Conservation (phyloP, 2,113 vertebrate species). For the Microtus montanus region DNA sequence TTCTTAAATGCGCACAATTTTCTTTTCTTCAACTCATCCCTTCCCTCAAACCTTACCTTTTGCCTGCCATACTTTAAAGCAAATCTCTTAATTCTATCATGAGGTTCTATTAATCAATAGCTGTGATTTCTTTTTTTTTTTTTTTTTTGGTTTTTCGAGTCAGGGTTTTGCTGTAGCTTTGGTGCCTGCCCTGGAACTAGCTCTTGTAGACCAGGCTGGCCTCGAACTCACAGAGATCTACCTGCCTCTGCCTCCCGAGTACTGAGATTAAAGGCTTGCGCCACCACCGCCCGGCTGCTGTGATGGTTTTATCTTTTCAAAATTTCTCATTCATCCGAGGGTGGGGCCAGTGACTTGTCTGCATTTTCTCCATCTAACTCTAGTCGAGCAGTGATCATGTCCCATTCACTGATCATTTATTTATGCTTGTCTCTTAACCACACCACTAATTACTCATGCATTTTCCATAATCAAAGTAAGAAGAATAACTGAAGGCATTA, state of each 20-base stretch:
- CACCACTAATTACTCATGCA: background rate
- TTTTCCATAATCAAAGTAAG: background rate
- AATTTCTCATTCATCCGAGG: background rate
- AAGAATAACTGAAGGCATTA: conserved; percentile 25
- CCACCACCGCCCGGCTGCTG: background rate
- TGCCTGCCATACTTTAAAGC: background rate
- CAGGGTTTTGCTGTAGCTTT: no score
- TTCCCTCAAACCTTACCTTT: background rate
- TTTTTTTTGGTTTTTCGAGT: no score
- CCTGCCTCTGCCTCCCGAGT: no score
- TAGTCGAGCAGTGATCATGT: background rate
- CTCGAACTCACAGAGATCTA: no score
- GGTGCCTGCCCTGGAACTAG: no score
- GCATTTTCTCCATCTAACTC: background rate
- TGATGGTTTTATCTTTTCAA: background rate
- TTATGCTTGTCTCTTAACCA: conserved; percentile 9
- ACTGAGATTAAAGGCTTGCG: no score
- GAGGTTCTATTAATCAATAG: background rate
- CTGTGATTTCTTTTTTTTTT: background rate
- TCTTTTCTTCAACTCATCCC: background rate
- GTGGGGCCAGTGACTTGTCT: background rate
- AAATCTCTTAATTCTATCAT: background rate
- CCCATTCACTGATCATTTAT: background rate
- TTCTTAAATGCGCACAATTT: background rate
- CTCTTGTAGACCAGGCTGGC: no score